Evolutionary conservation across 2,113 vertebrate species (phyloP).

Genomic region (Telmatochromis sp.): DNA sequence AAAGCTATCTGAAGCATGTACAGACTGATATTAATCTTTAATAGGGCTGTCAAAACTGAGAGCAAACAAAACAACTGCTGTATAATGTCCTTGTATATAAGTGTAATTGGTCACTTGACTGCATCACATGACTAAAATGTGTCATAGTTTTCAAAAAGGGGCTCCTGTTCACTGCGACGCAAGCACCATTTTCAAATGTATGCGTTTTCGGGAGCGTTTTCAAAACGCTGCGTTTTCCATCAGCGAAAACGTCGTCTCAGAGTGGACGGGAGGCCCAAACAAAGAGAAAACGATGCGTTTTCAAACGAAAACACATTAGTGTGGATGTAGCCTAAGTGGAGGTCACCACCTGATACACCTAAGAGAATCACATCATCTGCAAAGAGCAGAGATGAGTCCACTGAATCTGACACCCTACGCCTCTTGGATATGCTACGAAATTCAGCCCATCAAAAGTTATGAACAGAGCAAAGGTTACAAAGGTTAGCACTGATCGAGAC

Average conservation of each 20-base stretch:
- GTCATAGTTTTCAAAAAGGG: not conserved
- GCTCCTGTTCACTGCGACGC: rapidly evolving
- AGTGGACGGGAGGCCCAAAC: not conserved
- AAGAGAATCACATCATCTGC: not conserved
- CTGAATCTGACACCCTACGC: not conserved
- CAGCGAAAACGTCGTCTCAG: rapidly evolving
- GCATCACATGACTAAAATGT: not conserved
- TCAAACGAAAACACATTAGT: not conserved
- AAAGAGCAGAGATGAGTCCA: not conserved
- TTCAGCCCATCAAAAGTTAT: not conserved
- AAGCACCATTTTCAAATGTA: not conserved
- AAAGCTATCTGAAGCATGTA: not conserved
- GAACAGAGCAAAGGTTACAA: not conserved
- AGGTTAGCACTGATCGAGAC: not conserved
- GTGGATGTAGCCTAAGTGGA: not conserved
- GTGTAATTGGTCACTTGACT: not conserved
- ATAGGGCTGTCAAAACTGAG: not conserved
- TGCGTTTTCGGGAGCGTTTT: not conserved
- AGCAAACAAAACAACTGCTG: not conserved
- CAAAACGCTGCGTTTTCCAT: rapidly evolving
- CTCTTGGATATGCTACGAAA: not conserved
- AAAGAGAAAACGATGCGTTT: not conserved
- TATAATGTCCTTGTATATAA: not conserved
- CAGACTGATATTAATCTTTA: not conserved
- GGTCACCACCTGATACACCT: not conserved